A percentile compares a stretch with the other conserved stretches of the same genome.
These are phyloP conservation scores for Eumacrocentrus americanus DNA, from an alignment of 2,888 invertebrate species.

Conservation along the genomic window DNA sequence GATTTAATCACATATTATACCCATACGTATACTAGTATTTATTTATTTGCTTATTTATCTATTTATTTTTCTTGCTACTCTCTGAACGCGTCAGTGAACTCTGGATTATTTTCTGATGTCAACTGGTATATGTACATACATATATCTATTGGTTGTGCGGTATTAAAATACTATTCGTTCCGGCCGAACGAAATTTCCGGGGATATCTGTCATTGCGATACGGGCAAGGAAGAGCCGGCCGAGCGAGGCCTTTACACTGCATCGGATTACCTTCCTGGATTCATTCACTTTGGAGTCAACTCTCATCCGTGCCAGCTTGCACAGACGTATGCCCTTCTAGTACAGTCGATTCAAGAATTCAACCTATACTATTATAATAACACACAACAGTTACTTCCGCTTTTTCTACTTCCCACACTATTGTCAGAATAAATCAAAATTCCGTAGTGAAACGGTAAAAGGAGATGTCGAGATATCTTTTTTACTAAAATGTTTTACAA, in stretches of 20 bases:
- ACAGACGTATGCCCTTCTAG: conserved; percentile 29
- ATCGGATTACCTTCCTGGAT: conserved; percentile 51
- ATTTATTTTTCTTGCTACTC: not conserved
- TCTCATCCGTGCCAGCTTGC: conserved; percentile 38
- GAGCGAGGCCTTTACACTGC: conserved; percentile 41
- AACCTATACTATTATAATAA: not conserved
- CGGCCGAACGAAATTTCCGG: conserved; percentile 38
- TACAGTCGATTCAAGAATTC: conserved; percentile 11
- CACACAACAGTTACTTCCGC: conserved; percentile 7
- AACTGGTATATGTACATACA: not conserved
- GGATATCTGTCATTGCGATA: conserved; percentile 39
- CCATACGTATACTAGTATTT: not conserved
- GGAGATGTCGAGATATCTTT: too few species aligned
- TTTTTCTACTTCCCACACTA: conserved; percentile 6
- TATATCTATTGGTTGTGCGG: conserved; percentile 6
- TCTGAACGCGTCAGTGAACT: conserved; percentile 4
- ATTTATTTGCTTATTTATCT: not conserved
- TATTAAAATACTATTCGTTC: conserved; percentile 38
- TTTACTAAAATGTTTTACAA: too few species aligned
- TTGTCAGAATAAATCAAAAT: too few species aligned
- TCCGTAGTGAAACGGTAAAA: too few species aligned
- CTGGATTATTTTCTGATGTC: not conserved
- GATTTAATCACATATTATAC: not conserved
- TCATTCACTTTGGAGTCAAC: conserved; percentile 45
- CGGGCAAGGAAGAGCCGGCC: conserved; percentile 25